phyloP scores from a whole-genome alignment of 2,113 vertebrate species.

The Lanius ludovicianus region DNA sequence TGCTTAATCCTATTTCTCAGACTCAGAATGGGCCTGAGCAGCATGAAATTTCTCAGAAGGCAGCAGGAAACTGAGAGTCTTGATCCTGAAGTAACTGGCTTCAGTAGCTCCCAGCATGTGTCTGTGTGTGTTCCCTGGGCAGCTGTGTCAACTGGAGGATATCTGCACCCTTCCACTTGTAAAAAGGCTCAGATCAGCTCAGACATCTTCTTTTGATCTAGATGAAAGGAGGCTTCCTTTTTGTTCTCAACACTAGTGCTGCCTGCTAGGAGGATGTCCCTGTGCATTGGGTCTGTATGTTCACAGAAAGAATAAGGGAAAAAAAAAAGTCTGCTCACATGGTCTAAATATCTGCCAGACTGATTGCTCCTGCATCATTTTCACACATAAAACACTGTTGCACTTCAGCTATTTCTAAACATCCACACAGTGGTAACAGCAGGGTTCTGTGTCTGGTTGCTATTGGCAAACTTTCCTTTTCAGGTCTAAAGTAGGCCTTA shows the following conservation, averaged over 20 bases:
- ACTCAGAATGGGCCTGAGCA: background rate
- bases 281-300: background rate
- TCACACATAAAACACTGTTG: background rate
- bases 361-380: background rate
- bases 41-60: background rate
- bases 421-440: background rate
- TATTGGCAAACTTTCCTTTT: background rate
- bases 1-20: background rate
- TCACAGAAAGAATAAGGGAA: background rate
- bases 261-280: background rate
- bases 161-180: background rate
- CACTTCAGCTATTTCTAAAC: background rate
- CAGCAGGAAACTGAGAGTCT: background rate
- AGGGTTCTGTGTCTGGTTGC: background rate
- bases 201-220: conserved; percentile 4
- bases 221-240: conserved; percentile 1
- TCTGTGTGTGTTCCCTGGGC: background rate
- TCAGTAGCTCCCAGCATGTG: background rate
- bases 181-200: background rate
- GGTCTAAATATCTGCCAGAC: background rate
- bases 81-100: background rate
- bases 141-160: background rate
- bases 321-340: background rate
- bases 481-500: background rate
- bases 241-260: background rate